These are phyloP conservation scores for Syritta pipiens DNA, from an alignment of 2,888 invertebrate genomes.

Conservation along the genomic window DNA sequence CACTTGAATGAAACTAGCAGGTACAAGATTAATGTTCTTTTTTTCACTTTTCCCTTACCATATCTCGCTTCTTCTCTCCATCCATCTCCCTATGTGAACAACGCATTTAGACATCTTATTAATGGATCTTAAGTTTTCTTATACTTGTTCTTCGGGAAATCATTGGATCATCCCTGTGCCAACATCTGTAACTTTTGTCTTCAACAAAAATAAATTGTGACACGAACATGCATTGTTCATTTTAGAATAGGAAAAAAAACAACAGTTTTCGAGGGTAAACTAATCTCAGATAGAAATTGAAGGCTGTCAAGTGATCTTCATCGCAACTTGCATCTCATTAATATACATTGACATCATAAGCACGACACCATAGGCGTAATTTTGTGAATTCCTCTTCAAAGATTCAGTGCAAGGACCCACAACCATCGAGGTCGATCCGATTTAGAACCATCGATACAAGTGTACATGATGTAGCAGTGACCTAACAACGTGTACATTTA, in stretches of 20 bases:
- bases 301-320: conserved; percentile 44
- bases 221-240: conserved; percentile 19
- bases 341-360: conserved; percentile 42
- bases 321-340: conserved; percentile 32
- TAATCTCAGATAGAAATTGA: conserved; percentile 40
- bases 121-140: not conserved
- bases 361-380: not conserved
- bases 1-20: conserved; percentile 40
- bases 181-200: not conserved
- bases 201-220: conserved; percentile 10
- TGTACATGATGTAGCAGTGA: not conserved
- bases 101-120: conserved; percentile 6
- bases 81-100: not conserved
- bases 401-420: conserved; percentile 47
- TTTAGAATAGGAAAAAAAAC: conserved; percentile 10
- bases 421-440: not conserved
- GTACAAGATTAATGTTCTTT: conserved; percentile 44
- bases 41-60: not conserved
- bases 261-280: conserved; percentile 23
- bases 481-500: conserved; percentile 32
- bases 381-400: not conserved
- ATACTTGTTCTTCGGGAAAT: not conserved
- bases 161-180: conserved; percentile 4
- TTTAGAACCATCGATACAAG: not conserved
- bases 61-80: not conserved